Evolutionary conservation across 2,888 invertebrate genomes (phyloP), one percentile per base, ranked within the genome.

Genomic region (Agrotis puta): DNA sequence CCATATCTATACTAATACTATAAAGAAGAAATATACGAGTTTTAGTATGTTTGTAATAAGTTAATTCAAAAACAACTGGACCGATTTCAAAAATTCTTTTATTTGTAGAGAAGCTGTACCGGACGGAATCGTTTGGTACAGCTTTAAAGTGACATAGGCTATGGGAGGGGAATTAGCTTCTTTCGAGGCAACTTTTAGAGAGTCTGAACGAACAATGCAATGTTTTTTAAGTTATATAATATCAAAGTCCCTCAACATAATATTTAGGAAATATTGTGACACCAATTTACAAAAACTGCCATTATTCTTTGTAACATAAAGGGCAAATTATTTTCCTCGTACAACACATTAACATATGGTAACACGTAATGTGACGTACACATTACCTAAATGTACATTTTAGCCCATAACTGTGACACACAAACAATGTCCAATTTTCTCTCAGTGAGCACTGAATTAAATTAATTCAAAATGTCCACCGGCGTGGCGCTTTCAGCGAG

Each of bases 401-500:
- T 43, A 16, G 9, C 16, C 22, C n/a, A 27, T 43, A 18, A 18
- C 22, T 57, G 27, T 22, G 45, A 53, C 27, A 20, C 53, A 47
- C 62, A 51, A 66, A 81, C 62, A 72, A n/a, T 51, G 54, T 68
- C 45, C 66, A 82, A 79, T 75, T 63, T 56, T 33, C 39, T 69
- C 61, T 58, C 27, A 68, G 56, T 27, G 59, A 64, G 61, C 20
- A 7, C 16, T 11, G 54, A 54, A 58, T 62, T 67, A 56, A 75
- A 70, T 71, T 75, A 79, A 82, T 81, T 69, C 45, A 51, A 53
- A 69, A 72, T 56, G 76, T 57, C 68, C 65, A 50, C 47, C 54
- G 18, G 20, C n/a, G 50, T 77, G 47, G 57, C 7, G 57, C 56
- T 68, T 50, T 57, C 53, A 50, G 7, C 33, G 50, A 18, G 50